Conservation (phyloP, 2,888 invertebrate species). For the Dasysyrphus albostriatus region DNA sequence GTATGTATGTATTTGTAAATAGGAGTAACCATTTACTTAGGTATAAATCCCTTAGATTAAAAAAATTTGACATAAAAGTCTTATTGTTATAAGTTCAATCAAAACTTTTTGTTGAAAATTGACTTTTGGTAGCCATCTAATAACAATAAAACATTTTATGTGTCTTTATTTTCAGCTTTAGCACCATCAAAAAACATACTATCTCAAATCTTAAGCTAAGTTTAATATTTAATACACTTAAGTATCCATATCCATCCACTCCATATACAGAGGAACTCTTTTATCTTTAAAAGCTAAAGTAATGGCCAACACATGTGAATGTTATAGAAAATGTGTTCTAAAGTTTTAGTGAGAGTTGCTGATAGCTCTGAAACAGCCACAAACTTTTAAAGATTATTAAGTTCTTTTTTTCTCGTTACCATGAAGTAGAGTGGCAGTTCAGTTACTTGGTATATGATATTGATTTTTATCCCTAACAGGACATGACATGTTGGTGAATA, state of each 20-base stretch:
- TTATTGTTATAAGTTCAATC: not conserved
- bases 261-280: not conserved
- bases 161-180: not conserved
- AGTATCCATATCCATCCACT: not conserved
- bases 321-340: not conserved
- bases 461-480: not conserved
- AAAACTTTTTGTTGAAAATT: constrained; percentile 1
- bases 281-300: constrained; percentile 8
- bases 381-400: constrained; percentile 21
- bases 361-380: not conserved
- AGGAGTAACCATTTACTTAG: not conserved
- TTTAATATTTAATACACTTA: constrained; percentile 23
- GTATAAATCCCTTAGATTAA: not conserved
- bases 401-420: not conserved
- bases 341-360: not conserved
- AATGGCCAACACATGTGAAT: constrained; percentile 10
- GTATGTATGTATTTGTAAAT: not conserved
- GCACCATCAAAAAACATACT: not conserved
- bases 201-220: not conserved
- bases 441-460: not conserved
- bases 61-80: not conserved
- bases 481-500: not conserved
- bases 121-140: not conserved
- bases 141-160: not conserved
- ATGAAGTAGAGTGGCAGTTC: not conserved